phyloP scores from a whole-genome alignment of 2,888 invertebrate genomes.

The Orchestes rusci region DNA sequence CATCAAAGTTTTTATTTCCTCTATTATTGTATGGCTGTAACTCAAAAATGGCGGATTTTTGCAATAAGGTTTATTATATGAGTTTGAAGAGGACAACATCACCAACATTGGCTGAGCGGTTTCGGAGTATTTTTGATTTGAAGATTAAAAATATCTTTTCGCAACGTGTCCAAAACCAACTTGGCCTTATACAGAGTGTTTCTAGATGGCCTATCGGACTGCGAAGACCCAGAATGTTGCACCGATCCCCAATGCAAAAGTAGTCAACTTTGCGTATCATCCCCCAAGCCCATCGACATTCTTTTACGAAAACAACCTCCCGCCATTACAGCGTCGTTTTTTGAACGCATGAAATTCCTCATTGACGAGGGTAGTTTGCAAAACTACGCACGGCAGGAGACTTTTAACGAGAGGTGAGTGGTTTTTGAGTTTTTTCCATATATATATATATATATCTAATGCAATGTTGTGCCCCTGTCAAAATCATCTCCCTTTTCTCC shows the following conservation, averaged over 20 bases:
- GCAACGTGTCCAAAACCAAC: too few relatives aligned
- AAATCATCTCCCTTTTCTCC: constrained; percentile 48
- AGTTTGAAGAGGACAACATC: too few relatives aligned
- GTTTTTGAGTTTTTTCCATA: constrained; percentile 1
- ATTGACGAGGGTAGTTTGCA: constrained; percentile 98
- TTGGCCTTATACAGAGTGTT: too few relatives aligned
- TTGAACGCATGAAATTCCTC: constrained; percentile 95
- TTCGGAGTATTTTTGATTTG: too few relatives aligned
- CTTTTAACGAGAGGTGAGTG: constrained; percentile 91
- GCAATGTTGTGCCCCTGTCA: constrained; percentile 76
- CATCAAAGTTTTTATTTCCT: too few relatives aligned
- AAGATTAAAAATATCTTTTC: too few relatives aligned
- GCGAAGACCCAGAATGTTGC: constrained; percentile 98
- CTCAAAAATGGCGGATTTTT: too few relatives aligned
- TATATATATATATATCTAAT: constrained; percentile 33
- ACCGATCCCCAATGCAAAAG: constrained; percentile 71
- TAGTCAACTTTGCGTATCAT: constrained; percentile 87
- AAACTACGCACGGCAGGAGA: constrained; percentile 91
- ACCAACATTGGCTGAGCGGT: too few relatives aligned
- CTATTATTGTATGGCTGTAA: too few relatives aligned
- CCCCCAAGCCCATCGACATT: constrained; percentile 94
- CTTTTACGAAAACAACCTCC: constrained; percentile 92
- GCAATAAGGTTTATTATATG: too few relatives aligned
- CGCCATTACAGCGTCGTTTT: constrained; percentile 95
- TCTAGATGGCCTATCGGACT: constrained; percentile 92